Evolutionary conservation across 2,113 vertebrate genomes (phyloP).

Genomic region (Serranochromis macrocephalus): DNA sequence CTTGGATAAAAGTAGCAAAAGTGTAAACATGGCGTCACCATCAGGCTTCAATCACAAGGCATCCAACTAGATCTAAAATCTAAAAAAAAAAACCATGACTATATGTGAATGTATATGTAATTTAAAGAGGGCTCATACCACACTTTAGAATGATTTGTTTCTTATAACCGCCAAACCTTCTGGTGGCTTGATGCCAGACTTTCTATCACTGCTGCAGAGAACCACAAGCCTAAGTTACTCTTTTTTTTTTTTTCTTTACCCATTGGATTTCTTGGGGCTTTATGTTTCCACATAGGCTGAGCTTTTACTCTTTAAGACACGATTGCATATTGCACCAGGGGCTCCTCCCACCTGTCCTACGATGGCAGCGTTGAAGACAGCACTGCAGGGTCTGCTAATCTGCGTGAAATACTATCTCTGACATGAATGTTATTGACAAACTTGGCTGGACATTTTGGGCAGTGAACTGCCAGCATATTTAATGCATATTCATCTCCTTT

Average conservation of each 20-base stretch:
- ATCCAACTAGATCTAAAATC: background rate
- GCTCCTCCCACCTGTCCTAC: conserved; percentile 48
- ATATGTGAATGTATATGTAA: background rate
- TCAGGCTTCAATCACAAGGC: background rate
- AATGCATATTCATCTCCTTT: conserved; percentile 73
- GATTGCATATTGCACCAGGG: background rate
- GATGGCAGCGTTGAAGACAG: conserved; percentile 28
- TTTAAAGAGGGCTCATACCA: background rate
- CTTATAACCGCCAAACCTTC: background rate
- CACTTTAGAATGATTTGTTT: background rate
- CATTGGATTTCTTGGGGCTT: background rate
- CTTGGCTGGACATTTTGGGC: conserved; percentile 70
- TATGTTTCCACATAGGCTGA: conserved; percentile 1
- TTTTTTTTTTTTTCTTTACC: background rate
- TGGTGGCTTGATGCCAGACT: background rate
- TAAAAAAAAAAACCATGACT: background rate
- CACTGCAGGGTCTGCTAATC: conserved; percentile 52
- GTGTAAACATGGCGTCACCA: background rate
- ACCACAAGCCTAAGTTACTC: background rate
- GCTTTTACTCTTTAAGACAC: conserved; percentile 4
- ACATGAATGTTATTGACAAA: conserved; percentile 76
- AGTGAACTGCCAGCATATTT: conserved; percentile 61
- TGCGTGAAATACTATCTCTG: conserved; percentile 60
- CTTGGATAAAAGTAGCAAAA: background rate
- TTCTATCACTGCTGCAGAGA: background rate